phyloP scores from a whole-genome alignment of 2,113 vertebrate genomes.

The Onychostoma macrolepis region DNA sequence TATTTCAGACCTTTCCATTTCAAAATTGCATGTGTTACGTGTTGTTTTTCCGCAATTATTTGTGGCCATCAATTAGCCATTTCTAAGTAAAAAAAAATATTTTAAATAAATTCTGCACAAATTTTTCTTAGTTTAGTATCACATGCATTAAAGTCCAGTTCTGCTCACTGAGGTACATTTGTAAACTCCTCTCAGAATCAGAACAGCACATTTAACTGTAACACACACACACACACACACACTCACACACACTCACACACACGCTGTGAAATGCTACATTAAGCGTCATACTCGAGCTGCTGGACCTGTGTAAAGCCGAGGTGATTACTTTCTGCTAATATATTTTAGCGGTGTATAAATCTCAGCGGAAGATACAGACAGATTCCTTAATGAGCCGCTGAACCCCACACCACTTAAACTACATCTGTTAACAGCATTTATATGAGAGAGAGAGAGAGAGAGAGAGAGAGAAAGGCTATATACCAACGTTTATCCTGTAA shows the following conservation, averaged over 20 bases:
- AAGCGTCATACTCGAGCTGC: background rate
- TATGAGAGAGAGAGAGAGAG: background rate
- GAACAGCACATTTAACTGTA: too few species aligned
- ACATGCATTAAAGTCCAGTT: too few species aligned
- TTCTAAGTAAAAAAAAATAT: too few species aligned
- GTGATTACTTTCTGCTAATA: background rate
- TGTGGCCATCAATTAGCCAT: too few species aligned
- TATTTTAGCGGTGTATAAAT: background rate
- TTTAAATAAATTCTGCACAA: too few species aligned
- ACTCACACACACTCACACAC: background rate
- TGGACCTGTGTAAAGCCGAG: background rate
- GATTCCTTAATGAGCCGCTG: conserved; percentile 9
- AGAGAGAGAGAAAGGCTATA: background rate
- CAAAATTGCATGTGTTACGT: too few species aligned
- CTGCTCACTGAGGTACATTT: too few species aligned
- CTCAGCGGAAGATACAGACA: background rate
- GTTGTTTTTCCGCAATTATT: too few species aligned
- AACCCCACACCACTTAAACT: conserved; percentile 9
- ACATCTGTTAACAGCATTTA: background rate
- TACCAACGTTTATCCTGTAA: too few species aligned
- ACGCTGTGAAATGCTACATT: background rate
- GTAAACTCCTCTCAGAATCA: too few species aligned
- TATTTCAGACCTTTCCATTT: too few species aligned
- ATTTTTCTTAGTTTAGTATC: too few species aligned
- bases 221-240: background rate